These are phyloP conservation scores for Gastrophysa polygoni DNA, from an alignment of 2,888 invertebrate genomes.

Conservation along the genomic window DNA sequence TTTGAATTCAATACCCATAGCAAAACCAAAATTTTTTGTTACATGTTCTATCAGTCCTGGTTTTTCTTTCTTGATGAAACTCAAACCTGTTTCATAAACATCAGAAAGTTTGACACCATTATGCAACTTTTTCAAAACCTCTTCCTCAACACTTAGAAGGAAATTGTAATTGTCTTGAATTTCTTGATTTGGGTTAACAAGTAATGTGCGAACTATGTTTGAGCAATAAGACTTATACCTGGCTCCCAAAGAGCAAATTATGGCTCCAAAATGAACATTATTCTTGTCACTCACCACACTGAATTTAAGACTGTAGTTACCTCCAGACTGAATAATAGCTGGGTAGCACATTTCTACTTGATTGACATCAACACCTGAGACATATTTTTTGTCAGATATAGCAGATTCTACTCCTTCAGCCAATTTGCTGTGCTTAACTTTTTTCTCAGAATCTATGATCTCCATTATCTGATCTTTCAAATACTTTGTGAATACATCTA, in stretches of 20 bases:
- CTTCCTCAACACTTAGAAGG: conserved; percentile 86
- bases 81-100: conserved; percentile 84
- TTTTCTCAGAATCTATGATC: conserved; percentile 97
- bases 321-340: conserved; percentile 98
- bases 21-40: conserved; percentile 96
- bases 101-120: conserved; percentile 83
- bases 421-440: conserved; percentile 94
- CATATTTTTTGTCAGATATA: conserved; percentile 94
- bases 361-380: conserved; percentile 84
- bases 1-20: conserved; percentile 97
- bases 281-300: conserved; percentile 95
- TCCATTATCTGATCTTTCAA: conserved; percentile 98
- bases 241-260: conserved; percentile 92
- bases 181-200: conserved; percentile 89
- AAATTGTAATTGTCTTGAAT: conserved; percentile 91
- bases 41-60: conserved; percentile 85
- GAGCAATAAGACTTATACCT: conserved; percentile 98
- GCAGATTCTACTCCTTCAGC: conserved; percentile 95
- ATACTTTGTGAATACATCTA: conserved; percentile 95
- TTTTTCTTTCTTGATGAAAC: conserved; percentile 84
- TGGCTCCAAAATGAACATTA: conserved; percentile 92
- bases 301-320: conserved; percentile 93
- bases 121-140: conserved; percentile 82
- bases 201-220: conserved; percentile 93
- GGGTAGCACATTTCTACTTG: conserved; percentile 98